Conservation (phyloP, 1,140 invertebrate species). For the Lysiphlebus fabarum region DNA sequence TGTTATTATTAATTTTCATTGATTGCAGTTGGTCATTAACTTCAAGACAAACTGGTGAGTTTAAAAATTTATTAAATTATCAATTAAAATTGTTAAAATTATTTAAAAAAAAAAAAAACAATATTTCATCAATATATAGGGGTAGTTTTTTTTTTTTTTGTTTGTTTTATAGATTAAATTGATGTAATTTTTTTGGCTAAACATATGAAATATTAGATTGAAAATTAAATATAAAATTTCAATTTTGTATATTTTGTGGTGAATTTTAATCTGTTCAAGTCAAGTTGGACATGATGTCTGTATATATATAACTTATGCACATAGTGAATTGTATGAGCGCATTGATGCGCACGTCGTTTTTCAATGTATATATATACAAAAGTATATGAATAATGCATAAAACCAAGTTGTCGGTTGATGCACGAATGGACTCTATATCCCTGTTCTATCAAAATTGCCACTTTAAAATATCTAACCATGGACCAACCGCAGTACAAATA, state of each 20-base stretch:
- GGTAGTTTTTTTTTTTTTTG: too few relatives aligned
- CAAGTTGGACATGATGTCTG: not conserved
- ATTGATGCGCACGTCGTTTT: constrained; percentile 10
- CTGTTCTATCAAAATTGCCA: constrained; percentile 20
- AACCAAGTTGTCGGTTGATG: constrained; percentile 13
- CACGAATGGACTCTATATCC: constrained; percentile 22
- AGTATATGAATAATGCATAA: constrained; percentile 10
- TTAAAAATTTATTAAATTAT: too few relatives aligned
- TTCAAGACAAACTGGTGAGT: constrained; percentile 51
- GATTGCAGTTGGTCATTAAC: constrained; percentile 44
- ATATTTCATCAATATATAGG: too few relatives aligned
- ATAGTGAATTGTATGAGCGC: constrained; percentile 14
- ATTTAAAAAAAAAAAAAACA: too few relatives aligned
- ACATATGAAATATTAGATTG: too few relatives aligned
- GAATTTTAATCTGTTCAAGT: too few relatives aligned
- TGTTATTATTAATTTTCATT: constrained; percentile 52
- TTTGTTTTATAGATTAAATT: too few relatives aligned
- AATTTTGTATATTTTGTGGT: constrained; percentile 2
- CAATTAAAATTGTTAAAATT: too few relatives aligned
- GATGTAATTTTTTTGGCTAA: not conserved
- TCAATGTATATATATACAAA: too few relatives aligned
- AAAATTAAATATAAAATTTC: too few relatives aligned
- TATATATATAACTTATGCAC: not conserved
- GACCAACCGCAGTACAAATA: too few relatives aligned
- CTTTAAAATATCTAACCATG: constrained; percentile 20